Base-by-base conservation (phyloP, 2,113 vertebrate genomes). In the Pycnonotus jocosus region DNA sequence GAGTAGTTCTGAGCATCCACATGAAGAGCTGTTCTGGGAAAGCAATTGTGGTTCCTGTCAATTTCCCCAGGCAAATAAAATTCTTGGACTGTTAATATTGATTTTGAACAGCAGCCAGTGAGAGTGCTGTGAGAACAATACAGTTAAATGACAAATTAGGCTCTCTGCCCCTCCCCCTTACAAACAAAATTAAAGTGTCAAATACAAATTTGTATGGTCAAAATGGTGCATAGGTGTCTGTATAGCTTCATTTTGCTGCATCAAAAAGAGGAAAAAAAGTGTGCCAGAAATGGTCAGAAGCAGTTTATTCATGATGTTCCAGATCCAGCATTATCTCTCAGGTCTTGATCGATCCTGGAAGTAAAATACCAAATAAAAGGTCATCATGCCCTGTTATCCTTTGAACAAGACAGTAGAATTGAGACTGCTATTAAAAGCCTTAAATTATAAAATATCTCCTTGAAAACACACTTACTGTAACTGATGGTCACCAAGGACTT, bases 401-500 rank as follows among this genome's bases (percentile, higher is more conserved):
- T 89, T 50, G 89, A 50, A 92, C 69, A 93, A 86, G 40, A 48
- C 58, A 57, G 28, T 62, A 94, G 93, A 85, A 94, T 33, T 11
- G 12, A 57, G 23, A 48, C 33, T 51, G 38, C 48, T 86, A 57
- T 84, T 93, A 89, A 92, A 95, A 76, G 38, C 10, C 61, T 57
- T 56, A 69, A 81, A 79, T 73, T 64, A 86, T 77, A 88, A 92
- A 89, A 81, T 45, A 60, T 37, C 64, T 74, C 80, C 93, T 95
- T 91, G 72, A 88, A 89, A 92, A 95, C 38, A 79, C 40, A 66
- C 35, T 88, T 93, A 82, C 35, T 81, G 86, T 95, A 76, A 56
- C 69, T 95, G 78, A 90, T 91, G 81, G 53, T 84, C 86, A 78
- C 70, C 82, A 56, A 80, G 80, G 93, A 90, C 47, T 95, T 78